Conservation (phyloP, 2,113 vertebrate genomes). For the Rhinoderma darwinii region DNA sequence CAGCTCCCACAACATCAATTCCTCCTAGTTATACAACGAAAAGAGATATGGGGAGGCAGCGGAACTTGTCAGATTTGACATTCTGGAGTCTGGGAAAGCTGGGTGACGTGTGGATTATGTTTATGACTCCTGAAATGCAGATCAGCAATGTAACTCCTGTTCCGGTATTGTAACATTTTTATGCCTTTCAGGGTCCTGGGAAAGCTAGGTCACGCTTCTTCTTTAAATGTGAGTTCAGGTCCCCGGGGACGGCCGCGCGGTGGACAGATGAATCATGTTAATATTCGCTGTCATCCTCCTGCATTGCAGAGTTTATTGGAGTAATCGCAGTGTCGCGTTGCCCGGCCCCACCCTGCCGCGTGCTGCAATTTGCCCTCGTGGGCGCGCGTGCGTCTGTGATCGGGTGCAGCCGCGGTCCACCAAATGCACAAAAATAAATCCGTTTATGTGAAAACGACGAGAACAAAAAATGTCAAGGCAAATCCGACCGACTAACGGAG, state of each 20-base stretch:
- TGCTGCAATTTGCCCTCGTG: not conserved
- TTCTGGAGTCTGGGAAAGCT: not conserved
- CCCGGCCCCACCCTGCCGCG: not conserved
- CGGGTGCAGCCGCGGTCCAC: not conserved
- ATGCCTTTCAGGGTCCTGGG: too few species aligned
- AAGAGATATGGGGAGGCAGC: not conserved
- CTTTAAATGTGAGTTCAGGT: not conserved
- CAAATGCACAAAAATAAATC: not conserved
- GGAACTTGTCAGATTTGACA: not conserved
- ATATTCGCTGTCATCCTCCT: not conserved
- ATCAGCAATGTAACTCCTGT: too few species aligned
- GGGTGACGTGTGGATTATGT: too few species aligned
- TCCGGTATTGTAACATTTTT: too few species aligned
- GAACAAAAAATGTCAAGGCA: not conserved
- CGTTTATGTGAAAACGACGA: not conserved
- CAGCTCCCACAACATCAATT: too few species aligned
- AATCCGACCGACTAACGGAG: not conserved
- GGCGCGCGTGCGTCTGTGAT: not conserved
- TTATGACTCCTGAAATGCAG: too few species aligned
- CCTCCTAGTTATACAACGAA: too few species aligned
- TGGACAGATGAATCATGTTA: not conserved
- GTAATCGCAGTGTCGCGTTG: not conserved
- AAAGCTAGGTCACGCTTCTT: not conserved
- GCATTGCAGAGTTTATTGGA: conserved; percentile 30
- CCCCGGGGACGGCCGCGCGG: not conserved